These are phyloP conservation scores for Pachliopta kotzebuea DNA, from an alignment of 2,888 invertebrate species.

Conservation along the genomic window DNA sequence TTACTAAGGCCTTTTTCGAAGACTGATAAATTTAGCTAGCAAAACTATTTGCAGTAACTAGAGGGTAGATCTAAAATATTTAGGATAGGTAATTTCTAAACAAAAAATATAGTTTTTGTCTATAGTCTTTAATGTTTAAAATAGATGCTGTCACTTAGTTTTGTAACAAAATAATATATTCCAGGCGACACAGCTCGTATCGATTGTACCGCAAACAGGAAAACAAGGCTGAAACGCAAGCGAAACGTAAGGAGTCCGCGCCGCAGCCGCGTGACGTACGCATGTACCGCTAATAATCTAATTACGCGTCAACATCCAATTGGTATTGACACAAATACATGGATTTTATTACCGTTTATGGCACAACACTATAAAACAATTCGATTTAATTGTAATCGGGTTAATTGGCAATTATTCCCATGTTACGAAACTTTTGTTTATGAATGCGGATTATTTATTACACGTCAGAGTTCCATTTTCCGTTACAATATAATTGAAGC, in stretches of 20 bases:
- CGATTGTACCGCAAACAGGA: slow-evolving; percentile 20
- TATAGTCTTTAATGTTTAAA: neutral
- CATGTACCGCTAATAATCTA: slow-evolving; percentile 19
- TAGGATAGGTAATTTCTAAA: too few species aligned
- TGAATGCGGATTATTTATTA: neutral
- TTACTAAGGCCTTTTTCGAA: too few species aligned
- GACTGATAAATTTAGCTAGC: too few species aligned
- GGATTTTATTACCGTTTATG: slow-evolving; percentile 22
- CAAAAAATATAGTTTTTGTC: too few species aligned
- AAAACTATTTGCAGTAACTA: too few species aligned
- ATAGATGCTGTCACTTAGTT: too few species aligned
- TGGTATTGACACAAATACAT: slow-evolving; percentile 26
- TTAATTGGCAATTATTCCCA: slow-evolving; percentile 25
- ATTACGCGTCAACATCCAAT: slow-evolving; percentile 23
- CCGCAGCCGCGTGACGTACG: slow-evolving; percentile 9
- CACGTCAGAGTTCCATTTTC: neutral
- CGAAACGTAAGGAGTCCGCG: slow-evolving; percentile 7
- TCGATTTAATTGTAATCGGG: slow-evolving; percentile 8
- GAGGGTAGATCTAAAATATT: too few species aligned
- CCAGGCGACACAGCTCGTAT: slow-evolving; percentile 6
- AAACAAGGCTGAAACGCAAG: slow-evolving; percentile 4
- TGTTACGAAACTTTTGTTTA: slow-evolving; percentile 4
- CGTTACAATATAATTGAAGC: too few species aligned
- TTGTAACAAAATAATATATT: too few species aligned
- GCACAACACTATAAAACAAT: slow-evolving; percentile 15